Evolutionary conservation across 2,797 vertebrate species (phyloP), one percentile per base, ranked within the genome.

Genomic region (Eremophila alpestris): DNA sequence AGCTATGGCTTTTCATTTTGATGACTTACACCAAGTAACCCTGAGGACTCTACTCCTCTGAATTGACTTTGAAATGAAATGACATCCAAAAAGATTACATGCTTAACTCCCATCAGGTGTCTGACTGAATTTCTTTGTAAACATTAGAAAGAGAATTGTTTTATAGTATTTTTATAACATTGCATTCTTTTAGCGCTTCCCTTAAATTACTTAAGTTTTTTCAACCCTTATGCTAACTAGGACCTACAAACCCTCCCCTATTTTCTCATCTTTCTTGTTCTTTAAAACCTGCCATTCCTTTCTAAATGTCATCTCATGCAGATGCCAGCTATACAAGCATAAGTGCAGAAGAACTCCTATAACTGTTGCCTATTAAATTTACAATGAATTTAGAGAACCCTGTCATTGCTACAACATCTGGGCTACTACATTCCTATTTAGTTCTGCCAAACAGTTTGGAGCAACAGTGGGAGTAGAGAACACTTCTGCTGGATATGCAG

Each of bases 321-420:
- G 49, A 81, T 95, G 74, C 82, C 81, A 90, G 55, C 67, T 82
- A 70, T 60, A 55, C 65, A 68, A 63, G 21, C 3, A 0, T 56
- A 70, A 90, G 34, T 54, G 34, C 52, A 83, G 68, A 84, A 55
- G 71, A 94, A 74, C 41, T 92, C 30, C 29, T 82, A 0, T 68
- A 65, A 87, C n/a, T 63, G 58, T 45, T 76, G 36, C 63, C 40
- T 82, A 40, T 87, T 87, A 87, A 68, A 89, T 75, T 93, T 71
- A 54, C 64, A 70, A 60, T 60, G 78, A 90, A 84, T 93, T 92
- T 87, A 90, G 88, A 95, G 54, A 60, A 89, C 78, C 16, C 45
- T 89, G 64, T 80, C 78, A 55, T 34, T 70, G 81, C 67, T 80
- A 70, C 40, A 92, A 73, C 83, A 95, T 87, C 92, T 96, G 92